Conservation (phyloP, 1,140 invertebrate species). For the Anagrus nilaparvatae region DNA sequence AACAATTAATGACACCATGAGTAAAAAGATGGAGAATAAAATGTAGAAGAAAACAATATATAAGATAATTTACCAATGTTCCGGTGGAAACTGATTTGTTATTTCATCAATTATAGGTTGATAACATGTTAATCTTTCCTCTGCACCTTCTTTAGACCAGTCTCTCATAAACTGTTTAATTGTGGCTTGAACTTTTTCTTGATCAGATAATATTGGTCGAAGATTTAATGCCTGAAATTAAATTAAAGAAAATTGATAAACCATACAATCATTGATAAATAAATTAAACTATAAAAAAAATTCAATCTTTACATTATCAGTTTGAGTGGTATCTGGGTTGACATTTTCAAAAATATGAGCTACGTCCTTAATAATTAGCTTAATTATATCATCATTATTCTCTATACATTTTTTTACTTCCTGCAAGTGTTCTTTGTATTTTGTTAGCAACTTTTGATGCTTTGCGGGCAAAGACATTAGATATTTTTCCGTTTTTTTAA, state of each 20-base stretch:
- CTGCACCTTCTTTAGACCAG: constrained; percentile 78
- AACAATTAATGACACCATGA: too few species aligned
- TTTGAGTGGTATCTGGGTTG: constrained; percentile 37
- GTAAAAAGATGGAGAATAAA: constrained; percentile 12
- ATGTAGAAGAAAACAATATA: constrained; percentile 9
- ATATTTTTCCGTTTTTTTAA: constrained; percentile 65
- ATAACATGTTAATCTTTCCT: constrained; percentile 82
- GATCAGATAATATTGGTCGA: constrained; percentile 45
- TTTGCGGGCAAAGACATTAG: constrained; percentile 59
- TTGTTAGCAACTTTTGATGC: constrained; percentile 65
- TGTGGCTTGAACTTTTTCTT: constrained; percentile 83
- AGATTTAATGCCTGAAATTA: constrained; percentile 31
- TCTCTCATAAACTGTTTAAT: constrained; percentile 93
- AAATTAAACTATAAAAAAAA: constrained; percentile 19
- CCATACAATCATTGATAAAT: constrained; percentile 1
- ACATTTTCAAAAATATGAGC: constrained; percentile 77
- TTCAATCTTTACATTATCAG: constrained; percentile 38
- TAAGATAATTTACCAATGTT: constrained; percentile 43
- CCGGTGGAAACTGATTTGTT: constrained; percentile 57
- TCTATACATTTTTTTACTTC: constrained; percentile 70
- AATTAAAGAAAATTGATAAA: background rate
- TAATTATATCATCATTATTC: constrained; percentile 75
- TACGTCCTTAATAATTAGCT: constrained; percentile 72
- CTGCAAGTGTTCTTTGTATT: constrained; percentile 67
- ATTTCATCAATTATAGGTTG: constrained; percentile 83